These are phyloP conservation scores for Acanthosepion esculentum DNA, from an alignment of 2,888 invertebrate genomes.

Conservation along the genomic window DNA sequence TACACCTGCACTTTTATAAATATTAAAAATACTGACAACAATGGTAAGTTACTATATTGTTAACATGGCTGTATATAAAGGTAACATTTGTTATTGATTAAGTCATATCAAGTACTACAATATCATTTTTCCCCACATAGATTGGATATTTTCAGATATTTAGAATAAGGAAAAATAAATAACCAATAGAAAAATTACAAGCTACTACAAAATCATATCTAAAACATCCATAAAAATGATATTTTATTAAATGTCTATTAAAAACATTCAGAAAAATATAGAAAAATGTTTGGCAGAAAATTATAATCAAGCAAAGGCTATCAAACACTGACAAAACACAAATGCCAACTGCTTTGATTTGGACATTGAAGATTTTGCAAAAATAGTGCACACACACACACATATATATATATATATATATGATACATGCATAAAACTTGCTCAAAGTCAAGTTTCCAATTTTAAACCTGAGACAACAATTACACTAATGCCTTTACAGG, in stretches of 20 bases:
- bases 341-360: neutral
- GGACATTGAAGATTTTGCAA: too few relatives aligned
- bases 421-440: too few relatives aligned
- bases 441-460: neutral
- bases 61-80: neutral
- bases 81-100: neutral
- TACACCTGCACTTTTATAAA: neutral
- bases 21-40: neutral
- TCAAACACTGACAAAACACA: too few relatives aligned
- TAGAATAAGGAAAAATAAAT: neutral
- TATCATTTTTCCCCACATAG: neutral
- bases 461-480: neutral
- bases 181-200: neutral
- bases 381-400: neutral
- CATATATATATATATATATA: too few relatives aligned
- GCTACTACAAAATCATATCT: neutral
- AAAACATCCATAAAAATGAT: neutral
- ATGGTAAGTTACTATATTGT: neutral
- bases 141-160: neutral
- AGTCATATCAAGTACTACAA: neutral
- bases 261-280: neutral
- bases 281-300: neutral
- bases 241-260: neutral
- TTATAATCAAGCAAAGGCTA: too few relatives aligned
- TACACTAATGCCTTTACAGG: neutral